Conservation (phyloP, 2,888 invertebrate species). For the Leucoptera coffeella region DNA sequence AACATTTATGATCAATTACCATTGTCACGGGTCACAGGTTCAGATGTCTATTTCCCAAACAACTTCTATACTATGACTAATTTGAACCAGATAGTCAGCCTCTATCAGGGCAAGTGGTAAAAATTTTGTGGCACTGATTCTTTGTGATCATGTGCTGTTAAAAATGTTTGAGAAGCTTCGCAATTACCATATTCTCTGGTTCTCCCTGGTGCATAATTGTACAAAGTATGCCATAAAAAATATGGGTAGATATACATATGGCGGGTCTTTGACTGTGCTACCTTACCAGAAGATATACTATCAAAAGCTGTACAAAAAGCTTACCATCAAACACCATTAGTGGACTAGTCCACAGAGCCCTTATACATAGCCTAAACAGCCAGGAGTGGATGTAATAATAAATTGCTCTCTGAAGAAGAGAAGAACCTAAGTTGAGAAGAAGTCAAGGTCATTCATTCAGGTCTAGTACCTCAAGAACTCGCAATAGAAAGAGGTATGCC, state of each 20-base stretch:
- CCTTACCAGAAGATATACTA: too few relatives aligned
- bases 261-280: constrained; percentile 41
- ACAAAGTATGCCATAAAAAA: constrained; percentile 49
- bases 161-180: constrained; percentile 37
- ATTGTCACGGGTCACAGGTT: too few relatives aligned
- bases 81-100: too few relatives aligned
- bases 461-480: constrained; percentile 17
- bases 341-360: constrained; percentile 35
- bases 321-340: constrained; percentile 38
- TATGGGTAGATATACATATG: constrained; percentile 43
- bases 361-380: constrained; percentile 39
- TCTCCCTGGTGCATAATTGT: constrained; percentile 40
- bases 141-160: too few relatives aligned
- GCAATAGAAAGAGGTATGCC: constrained; percentile 24
- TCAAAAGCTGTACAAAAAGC: too few relatives aligned
- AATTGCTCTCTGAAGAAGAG: constrained; percentile 40
- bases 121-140: too few relatives aligned
- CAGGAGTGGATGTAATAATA: constrained; percentile 54
- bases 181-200: constrained; percentile 47
- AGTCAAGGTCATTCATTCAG: constrained; percentile 16
- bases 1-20: too few relatives aligned
- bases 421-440: constrained; percentile 11
- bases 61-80: too few relatives aligned
- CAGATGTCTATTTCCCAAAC: too few relatives aligned
- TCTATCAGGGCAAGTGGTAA: too few relatives aligned